Base-by-base conservation (phyloP, 2,888 invertebrate species). In the Odontocerum albicorne region DNA sequence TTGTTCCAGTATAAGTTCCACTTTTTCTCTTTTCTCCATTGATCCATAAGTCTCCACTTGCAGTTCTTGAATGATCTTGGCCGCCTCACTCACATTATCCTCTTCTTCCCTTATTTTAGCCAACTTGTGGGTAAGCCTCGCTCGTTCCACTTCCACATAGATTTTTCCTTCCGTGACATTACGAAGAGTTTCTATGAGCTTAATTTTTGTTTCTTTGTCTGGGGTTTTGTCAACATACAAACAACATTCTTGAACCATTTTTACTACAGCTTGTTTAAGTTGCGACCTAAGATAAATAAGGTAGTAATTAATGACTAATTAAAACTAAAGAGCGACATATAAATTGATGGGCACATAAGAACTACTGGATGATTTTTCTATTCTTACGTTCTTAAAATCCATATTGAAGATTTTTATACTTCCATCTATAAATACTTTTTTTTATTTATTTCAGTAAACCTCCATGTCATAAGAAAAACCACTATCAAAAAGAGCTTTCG, bases 81-180 rank as follows among this genome's bases (percentile, higher is more conserved):
- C 95, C 12, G 99, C 99, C 65, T 92, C 95, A 4, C 87, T 79
- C 1, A 94, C 81, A 70, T 95, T 86, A 12, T 87, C 88, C 67
- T 91, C 91, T 1, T 86, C 85, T 66, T 96, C 90, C 61, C 92
- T 87, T 50, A 92, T 87, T 68, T 90, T 86, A 0, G 92, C 91
- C 58, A 96, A 72, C 63, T 88, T 91, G 66, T 96, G 91, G 1
- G 99, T 99, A 4, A 99, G 77, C 49, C 98, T 83, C 3, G 99
- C 99, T 65, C 99, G 81, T 73, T 99, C 99, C 6, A 97, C 96
- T 81, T 99, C 99, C n/a, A 99, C 99, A 71, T 99, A 99, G 62
- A 99, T 99, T 86, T 99, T 99, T 62, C 99, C 99, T 69, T 96
- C 97, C 0, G 98, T 98, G 1, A 99, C 97, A 3, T 88, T 85